A percentile compares a stretch with the other conserved stretches of the same genome.
These are phyloP conservation scores for Alosa sapidissima DNA, from an alignment of 2,797 vertebrate species.

Conservation along the genomic window DNA sequence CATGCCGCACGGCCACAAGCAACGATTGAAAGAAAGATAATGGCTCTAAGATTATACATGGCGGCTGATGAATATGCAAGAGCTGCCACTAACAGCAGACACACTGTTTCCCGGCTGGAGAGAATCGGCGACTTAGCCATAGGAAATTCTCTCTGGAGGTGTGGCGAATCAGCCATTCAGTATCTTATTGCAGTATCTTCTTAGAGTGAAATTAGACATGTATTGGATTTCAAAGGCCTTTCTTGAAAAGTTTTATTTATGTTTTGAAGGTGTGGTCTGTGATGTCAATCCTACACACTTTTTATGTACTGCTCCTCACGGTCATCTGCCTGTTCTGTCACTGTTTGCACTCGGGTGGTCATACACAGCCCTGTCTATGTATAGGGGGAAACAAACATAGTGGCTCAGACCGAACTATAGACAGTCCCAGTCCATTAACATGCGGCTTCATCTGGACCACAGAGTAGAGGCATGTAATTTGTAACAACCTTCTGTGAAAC, in stretches of 20 bases:
- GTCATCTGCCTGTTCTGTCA: background rate
- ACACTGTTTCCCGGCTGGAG: conserved; percentile 37
- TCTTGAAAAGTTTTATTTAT: background rate
- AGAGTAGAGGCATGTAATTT: background rate
- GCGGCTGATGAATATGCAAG: conserved; percentile 56
- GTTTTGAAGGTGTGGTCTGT: background rate
- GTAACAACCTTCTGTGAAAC: background rate
- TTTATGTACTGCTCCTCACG: background rate
- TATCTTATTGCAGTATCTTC: conserved; percentile 33
- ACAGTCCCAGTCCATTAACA: background rate
- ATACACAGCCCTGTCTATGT: background rate
- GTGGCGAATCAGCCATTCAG: conserved; percentile 18
- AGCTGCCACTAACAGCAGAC: conserved; percentile 40
- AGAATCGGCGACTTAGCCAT: conserved; percentile 40
- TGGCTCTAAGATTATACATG: conserved; percentile 48
- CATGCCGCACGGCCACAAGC: conserved; percentile 46
- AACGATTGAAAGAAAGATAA: conserved; percentile 52
- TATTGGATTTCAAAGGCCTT: background rate
- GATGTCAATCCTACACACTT: background rate
- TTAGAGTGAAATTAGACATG: conserved; percentile 15
- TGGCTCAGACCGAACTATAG: background rate
- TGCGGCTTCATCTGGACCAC: background rate
- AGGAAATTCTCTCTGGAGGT: conserved; percentile 13
- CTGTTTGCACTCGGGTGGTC: background rate
- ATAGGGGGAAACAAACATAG: background rate